phyloP scores from a whole-genome alignment of 2,888 invertebrate genomes.

The Pseudanteris insignis region DNA sequence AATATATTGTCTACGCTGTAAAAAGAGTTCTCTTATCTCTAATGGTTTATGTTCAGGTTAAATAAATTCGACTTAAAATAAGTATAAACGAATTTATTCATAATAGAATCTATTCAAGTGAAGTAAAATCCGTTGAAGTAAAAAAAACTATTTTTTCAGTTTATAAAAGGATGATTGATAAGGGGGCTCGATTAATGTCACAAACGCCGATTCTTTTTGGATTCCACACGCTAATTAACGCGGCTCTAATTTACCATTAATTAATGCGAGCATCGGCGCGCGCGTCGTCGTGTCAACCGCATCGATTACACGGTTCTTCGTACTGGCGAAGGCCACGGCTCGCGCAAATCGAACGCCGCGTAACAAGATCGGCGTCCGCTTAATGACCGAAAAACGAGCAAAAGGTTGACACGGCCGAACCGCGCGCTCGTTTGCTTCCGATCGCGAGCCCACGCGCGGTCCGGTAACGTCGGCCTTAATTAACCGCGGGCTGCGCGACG shows the following conservation, averaged over 20 bases:
- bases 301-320: constrained; percentile 39
- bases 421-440: neutral
- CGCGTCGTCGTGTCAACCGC: constrained; percentile 38
- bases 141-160: too few species aligned
- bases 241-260: constrained; percentile 37
- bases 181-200: too few species aligned
- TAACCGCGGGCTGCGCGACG: constrained; percentile 2
- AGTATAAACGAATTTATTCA: too few species aligned
- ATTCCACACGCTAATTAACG: constrained; percentile 34
- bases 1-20: too few species aligned
- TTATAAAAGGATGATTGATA: too few species aligned
- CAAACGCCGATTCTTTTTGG: constrained; percentile 34
- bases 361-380: constrained; percentile 26
- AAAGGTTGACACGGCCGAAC: neutral
- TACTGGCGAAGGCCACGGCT: constrained; percentile 27
- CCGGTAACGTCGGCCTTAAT: too few species aligned
- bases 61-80: too few species aligned
- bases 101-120: too few species aligned
- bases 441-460: neutral
- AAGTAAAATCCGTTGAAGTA: too few species aligned
- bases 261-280: constrained; percentile 33
- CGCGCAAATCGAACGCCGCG: constrained; percentile 28
- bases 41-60: too few species aligned
- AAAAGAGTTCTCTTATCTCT: too few species aligned
- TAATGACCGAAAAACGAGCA: constrained; percentile 20